These are phyloP conservation scores for Dryas iulia DNA, from an alignment of 1,140 invertebrate genomes.

Conservation along the genomic window DNA sequence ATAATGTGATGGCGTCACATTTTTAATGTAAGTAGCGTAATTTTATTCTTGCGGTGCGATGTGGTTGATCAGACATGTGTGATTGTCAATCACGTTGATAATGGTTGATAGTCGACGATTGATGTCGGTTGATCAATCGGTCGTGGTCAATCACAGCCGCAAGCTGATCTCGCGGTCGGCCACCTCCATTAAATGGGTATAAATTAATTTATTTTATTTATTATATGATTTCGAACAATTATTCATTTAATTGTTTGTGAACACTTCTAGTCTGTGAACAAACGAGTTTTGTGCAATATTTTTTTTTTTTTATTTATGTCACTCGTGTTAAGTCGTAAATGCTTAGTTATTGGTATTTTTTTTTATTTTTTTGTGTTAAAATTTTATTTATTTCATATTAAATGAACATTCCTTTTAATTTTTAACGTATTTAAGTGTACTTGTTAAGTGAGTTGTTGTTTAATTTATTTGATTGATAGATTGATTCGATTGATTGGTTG, in stretches of 20 bases:
- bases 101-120: background rate
- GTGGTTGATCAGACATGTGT: background rate
- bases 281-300: slow-evolving; percentile 64
- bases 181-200: slow-evolving; percentile 25
- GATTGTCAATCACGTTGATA: no score
- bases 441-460: slow-evolving; percentile 63
- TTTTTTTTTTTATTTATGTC: slow-evolving; percentile 39
- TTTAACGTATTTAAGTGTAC: slow-evolving; percentile 39
- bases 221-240: background rate
- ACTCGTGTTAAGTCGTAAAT: slow-evolving; percentile 30
- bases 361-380: slow-evolving; percentile 13
- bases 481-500: background rate
- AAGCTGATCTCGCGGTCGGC: slow-evolving; percentile 19
- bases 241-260: slow-evolving; percentile 3
- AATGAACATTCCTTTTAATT: slow-evolving; percentile 63
- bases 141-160: slow-evolving; percentile 1
- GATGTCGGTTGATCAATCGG: background rate
- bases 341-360: background rate
- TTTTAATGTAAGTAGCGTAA: background rate
- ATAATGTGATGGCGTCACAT: background rate
- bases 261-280: slow-evolving; percentile 7
- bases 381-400: slow-evolving; percentile 27
- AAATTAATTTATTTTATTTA: slow-evolving; percentile 17
- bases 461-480: slow-evolving; percentile 45
- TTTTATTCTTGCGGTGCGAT: background rate